Conservation (phyloP, 1,140 invertebrate genomes). For the Trachymyrmex septentrionalis region DNA sequence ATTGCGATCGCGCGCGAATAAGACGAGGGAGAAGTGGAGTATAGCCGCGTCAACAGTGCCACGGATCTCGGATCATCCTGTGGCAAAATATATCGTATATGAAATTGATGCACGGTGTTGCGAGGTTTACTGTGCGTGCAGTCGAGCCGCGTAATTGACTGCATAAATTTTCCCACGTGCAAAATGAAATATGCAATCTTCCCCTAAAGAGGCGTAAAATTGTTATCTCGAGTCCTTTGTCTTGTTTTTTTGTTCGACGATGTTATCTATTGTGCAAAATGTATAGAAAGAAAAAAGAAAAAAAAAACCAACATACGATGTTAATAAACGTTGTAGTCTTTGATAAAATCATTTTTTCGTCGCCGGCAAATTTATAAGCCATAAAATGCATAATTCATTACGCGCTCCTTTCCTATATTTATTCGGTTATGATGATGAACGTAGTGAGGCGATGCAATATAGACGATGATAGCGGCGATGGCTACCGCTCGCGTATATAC, state of each 20-base stretch:
- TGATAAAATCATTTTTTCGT: constrained; percentile 3
- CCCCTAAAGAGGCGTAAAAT: background rate
- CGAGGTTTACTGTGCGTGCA: constrained; percentile 42
- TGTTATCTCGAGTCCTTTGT: constrained; percentile 7
- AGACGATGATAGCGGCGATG: constrained; percentile 27
- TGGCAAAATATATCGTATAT: constrained; percentile 62
- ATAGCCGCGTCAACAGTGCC: constrained; percentile 49
- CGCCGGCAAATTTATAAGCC: background rate
- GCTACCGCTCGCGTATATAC: constrained; percentile 40
- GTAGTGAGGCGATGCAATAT: background rate
- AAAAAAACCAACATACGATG: background rate
- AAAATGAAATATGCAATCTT: background rate
- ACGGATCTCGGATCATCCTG: constrained; percentile 43
- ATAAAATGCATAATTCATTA: constrained; percentile 47
- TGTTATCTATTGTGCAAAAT: background rate
- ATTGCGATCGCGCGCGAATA: constrained; percentile 70
- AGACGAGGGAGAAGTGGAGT: constrained; percentile 67
- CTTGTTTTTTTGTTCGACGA: background rate
- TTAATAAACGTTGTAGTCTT: background rate
- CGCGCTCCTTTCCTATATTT: constrained; percentile 23
- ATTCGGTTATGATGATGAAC: constrained; percentile 53
- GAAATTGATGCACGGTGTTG: constrained; percentile 54
- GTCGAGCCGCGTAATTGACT: constrained; percentile 36
- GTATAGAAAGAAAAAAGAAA: background rate
- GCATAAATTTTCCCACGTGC: constrained; percentile 28